Evolutionary conservation across 2,888 invertebrate genomes (phyloP), one percentile per base, ranked within the genome.

Genomic region (Xestia ashworthii): DNA sequence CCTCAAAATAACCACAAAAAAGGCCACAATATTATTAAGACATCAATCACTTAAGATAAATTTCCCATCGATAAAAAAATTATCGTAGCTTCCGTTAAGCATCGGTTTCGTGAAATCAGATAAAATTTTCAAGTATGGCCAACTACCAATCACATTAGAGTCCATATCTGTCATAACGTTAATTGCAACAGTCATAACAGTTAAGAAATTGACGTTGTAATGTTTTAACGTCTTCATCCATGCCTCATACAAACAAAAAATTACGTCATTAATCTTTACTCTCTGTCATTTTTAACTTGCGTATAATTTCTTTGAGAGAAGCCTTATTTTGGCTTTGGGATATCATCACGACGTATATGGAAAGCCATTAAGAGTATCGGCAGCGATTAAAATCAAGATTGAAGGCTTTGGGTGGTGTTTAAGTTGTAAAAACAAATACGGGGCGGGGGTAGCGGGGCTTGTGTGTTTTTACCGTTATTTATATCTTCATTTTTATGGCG

Each of bases 201-300:
- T 91, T 90, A 90, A 88, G 87, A 91, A 89, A 91, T 90, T 83
- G 81, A 83, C 80, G 82, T 81, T 71, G 72, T 77, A 91, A 91
- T 89, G 82, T 76, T 89, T 93, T 92, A 95, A 95, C 93, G 94
- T 94, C 95, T 95, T 93, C 91, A 95, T 95, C 89, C 90, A 89
- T 89, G 87, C 93, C 94, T 92, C 91, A 94, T 95, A 89, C 90
- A 90, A 89, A 88, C 84, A 87, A 90, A 89, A 92, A 88, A 85
- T 87, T 32, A 73, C 78, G 80, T 85, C 74, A 87, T 84, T 80
- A 83, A 87, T 86, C 87, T 80, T 83, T 71, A 68, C 73, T 66
- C 74, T 70, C 76, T 90, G 88, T 87, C 87, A 89, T 88, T 88
- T 88, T 89, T 87, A 89, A 87, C 77, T 85, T 66, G 81, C 80